Conservation (phyloP, 2,797 vertebrate species). For the Sarcoramphus papa region DNA sequence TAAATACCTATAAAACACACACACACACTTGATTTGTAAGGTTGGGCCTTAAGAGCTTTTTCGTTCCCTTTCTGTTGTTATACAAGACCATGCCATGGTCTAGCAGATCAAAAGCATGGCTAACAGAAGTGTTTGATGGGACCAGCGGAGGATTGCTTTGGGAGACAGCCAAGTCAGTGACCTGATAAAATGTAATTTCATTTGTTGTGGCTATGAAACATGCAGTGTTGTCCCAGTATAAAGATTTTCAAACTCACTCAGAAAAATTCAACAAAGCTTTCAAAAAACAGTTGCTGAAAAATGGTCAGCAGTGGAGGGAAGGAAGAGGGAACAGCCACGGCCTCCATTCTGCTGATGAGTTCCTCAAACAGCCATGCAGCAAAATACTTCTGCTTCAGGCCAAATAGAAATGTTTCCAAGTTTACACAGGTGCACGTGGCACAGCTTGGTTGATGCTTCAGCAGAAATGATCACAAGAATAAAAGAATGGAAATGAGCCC, state of each 20-base stretch:
- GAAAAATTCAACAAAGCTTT: not conserved
- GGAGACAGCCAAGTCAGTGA: not conserved
- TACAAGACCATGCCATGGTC: not conserved
- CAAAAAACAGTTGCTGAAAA: not conserved
- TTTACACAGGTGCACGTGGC: not conserved
- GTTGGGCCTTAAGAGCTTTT: not conserved
- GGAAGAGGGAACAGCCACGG: not conserved
- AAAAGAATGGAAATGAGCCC: not conserved
- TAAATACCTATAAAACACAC: not conserved
- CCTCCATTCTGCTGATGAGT: not conserved
- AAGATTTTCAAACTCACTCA: not conserved
- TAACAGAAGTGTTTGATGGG: not conserved
- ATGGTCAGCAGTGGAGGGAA: not conserved
- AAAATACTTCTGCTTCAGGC: not conserved
- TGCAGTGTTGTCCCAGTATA: not conserved
- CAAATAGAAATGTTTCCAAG: not conserved
- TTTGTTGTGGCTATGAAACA: not conserved
- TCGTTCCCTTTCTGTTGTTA: not conserved
- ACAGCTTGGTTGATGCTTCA: not conserved
- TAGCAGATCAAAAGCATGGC: not conserved
- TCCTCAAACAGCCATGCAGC: not conserved
- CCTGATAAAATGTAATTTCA: not conserved
- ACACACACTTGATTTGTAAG: not conserved
- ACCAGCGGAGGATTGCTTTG: not conserved
- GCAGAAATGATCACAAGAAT: not conserved